Base-by-base conservation (phyloP, 2,113 vertebrate genomes). In the Sylvietta virens region DNA sequence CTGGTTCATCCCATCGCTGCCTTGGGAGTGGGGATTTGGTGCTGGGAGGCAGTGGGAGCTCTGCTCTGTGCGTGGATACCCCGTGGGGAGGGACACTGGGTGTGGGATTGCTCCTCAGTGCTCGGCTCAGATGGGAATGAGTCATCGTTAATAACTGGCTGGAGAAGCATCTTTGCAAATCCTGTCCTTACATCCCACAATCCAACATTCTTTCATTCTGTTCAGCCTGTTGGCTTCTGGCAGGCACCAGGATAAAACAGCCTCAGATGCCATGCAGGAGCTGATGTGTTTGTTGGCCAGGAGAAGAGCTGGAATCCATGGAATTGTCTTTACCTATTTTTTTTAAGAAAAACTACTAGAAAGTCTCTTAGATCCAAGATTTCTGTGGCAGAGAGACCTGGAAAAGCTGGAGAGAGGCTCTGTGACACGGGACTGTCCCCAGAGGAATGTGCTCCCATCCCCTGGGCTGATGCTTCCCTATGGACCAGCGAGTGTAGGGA, bases 361-460 rank as follows among this genome's bases (percentile, higher is more conserved):
- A 73, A 42, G 12, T 54, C 66, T 62, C 92, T 60, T 56, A 50
- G 57, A 89, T 40, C 74, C 86, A 94, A 66, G 61, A 71, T 95
- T 92, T 89, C 76, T 96, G 82, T 95, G 82, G 79, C 47, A 76
- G 44, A 40, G 35, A 47, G 82, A 80, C 37, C 65, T 85, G 81
- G 54, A 94, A 90, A 91, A 73, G 57, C 51, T 39, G 40, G 78
- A 97, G 93, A 85, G 92, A 88, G 80, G 22, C 71, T 79, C 91
- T 97, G 67, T 91, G 39, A 6, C 56, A 47, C 53, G 42, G 57
- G 76, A 18, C 50, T 72, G 44, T 60, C 33, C 18, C 31, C 39
- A 71, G 74, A n/a, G 16, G 28, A 22, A 16, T 40, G 31, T 61
- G 0, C n/a, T 67, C 11, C 33, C 70, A 60, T 69, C 18, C n/a